Evolutionary conservation across 2,888 invertebrate genomes (phyloP), one percentile per base, ranked within the genome.

Genomic region (Trichopoda pennipes): DNA sequence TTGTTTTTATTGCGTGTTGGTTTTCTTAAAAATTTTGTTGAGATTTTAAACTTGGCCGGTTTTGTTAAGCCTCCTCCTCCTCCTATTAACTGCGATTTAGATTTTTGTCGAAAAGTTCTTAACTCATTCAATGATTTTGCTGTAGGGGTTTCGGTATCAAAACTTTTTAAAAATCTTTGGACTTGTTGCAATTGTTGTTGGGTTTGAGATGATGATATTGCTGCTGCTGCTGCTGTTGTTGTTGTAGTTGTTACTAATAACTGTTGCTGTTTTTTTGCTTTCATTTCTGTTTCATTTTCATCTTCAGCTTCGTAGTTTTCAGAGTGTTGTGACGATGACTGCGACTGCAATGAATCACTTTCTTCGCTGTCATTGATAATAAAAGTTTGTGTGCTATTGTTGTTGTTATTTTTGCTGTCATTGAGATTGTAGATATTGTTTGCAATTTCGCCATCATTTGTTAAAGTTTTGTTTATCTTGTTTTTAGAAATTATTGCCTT

Each of bases 11-110:
- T 89, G 17, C 90, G 89, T 35, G n/a, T n/a, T n/a, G 90, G 87
- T 51, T 90, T 90, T 3, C 88, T 87, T 68, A 90, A 77, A 85
- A 90, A 90, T 85, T 90, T 90, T 44, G 90, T 88, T 74, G 90
- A 90, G 55, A 90, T 90, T 83, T 88, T 89, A 86, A 90, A 90
- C 84, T 90, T 90, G 78, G 85, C 84, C 9, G 87, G 86, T 28
- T 89, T 89, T 19, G 28, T 32, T 47, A 64, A 51, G 3, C 77
- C 49, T 64, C 68, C 61, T 19, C n/a, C 16, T 60, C 77, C 49
- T 64, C 68, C 61, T 19, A 21, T 10, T 60, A 63, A 49, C 58
- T 63, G 60, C 8, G 55, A 56, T 47, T 76, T 82, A 2, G 47
- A 75, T 42, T 73, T 51, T 28, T 84, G 58, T 28, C 61, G 84